Base-by-base conservation (phyloP, 2,888 invertebrate genomes). In the Drosophila paramelanica region DNA sequence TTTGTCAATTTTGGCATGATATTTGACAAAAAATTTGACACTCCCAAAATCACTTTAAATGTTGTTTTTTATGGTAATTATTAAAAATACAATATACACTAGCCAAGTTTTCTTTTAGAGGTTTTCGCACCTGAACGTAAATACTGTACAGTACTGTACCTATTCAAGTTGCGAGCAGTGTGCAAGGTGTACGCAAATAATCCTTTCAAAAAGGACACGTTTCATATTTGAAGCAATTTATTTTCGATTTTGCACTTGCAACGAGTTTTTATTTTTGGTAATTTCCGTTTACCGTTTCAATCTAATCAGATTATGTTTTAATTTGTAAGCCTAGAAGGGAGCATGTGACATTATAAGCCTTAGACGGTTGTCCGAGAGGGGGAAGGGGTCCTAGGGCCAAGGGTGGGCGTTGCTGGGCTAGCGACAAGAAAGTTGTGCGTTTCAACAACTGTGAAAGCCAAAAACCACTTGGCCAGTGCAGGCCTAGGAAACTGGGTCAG, bases 401-500 rank as follows among this genome's bases (percentile, higher is more conserved):
- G 53, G 47, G 70, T 46, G 67, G 61, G 56, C 25, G 52, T 53
- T 23, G 45, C 17, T 36, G n/a, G 31, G 20, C 52, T 31, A 23
- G 57, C 71, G 20, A 55, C 73, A 77, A 73, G 73, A 77, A 76
- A 76, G 69, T 77, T 70, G 71, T 51, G 33, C 51, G 51, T 51
- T 66, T 36, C 25, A 51, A 50, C 36, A 46, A 56, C 62, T 71
- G 66, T 64, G 75, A 72, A 77, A 77, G 67, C 57, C 62, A 49
- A 58, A 74, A 75, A 56, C 76, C 62, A 72, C 76, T 67, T 73
- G 73, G 67, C 70, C 65, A 76, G 75, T 76, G 73, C 69, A 64
- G 50, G 78, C 75, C 76, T 80, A 80, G 76, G 56, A 79, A 81
- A 81, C 82, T 81, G 65, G 81, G 85, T 85, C 88, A 85, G 39